Conservation (phyloP, 2,797 vertebrate genomes). For the Yasuhikotakia modesta region DNA sequence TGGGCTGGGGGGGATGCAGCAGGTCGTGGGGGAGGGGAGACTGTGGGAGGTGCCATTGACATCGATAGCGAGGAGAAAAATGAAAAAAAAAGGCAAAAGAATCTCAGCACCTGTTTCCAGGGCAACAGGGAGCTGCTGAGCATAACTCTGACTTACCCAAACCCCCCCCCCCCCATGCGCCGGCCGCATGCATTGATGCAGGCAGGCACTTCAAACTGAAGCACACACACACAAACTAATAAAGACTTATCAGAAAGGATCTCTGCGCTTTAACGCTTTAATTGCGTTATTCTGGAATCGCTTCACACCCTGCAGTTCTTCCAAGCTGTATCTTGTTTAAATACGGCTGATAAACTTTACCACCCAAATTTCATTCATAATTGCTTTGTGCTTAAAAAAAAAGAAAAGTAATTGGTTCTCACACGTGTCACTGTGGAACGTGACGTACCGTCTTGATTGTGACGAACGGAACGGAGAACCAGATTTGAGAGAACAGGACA, state of each 20-base stretch:
- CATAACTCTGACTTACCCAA: constrained; percentile 71
- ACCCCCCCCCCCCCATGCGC: constrained; percentile 61
- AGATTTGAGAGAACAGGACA: background rate
- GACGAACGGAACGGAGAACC: background rate
- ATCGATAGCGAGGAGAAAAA: constrained; percentile 76
- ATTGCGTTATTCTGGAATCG: background rate
- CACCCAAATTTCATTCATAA: background rate
- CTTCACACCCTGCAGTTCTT: background rate
- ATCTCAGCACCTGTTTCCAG: constrained; percentile 83
- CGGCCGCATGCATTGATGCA: constrained; percentile 71
- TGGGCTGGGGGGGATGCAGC: constrained; percentile 69
- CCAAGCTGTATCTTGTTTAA: background rate
- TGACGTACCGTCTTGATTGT: background rate
- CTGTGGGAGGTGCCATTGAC: constrained; percentile 62
- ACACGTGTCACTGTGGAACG: background rate
- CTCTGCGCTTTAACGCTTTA: background rate
- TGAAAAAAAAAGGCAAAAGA: constrained; percentile 73
- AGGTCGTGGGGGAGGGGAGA: constrained; percentile 71
- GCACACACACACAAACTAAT: constrained; percentile 40
- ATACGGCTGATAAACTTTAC: background rate
- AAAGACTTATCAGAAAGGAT: background rate
- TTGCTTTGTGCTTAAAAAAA: constrained; percentile 4
- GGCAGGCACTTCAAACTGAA: constrained; percentile 51
- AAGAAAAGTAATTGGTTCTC: background rate
- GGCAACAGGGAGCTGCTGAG: constrained; percentile 81